These are phyloP conservation scores for Cladopsammia gracilis DNA, from an alignment of 64 coral and sea anemone genomes.

Conservation along the genomic window DNA sequence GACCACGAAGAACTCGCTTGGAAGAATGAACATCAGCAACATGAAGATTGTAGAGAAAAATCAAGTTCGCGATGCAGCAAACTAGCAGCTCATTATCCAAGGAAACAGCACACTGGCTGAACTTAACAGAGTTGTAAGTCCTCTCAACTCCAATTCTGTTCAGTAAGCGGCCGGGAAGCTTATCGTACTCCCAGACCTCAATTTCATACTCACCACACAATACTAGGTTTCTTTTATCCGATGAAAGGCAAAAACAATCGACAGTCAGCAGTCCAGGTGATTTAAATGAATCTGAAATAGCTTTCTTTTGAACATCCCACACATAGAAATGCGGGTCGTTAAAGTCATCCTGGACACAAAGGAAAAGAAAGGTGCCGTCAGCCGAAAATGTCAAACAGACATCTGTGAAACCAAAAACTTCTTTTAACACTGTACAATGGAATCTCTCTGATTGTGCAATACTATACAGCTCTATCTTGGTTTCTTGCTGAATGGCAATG, in stretches of 20 bases:
- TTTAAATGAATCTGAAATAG: too few relatives aligned
- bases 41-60: slow-evolving; percentile 4
- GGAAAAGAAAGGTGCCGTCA: not conserved
- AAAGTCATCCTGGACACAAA: not conserved
- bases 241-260: not conserved
- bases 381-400: not conserved
- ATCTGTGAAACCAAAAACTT: too few relatives aligned
- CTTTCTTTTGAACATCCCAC: not conserved
- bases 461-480: not conserved
- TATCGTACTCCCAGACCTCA: not conserved
- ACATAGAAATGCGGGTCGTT: not conserved
- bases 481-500: not conserved
- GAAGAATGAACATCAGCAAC: not conserved
- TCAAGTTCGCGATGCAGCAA: slow-evolving; percentile 45
- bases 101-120: slow-evolving; percentile 15
- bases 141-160: not conserved
- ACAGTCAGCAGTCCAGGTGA: not conserved
- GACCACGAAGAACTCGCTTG: slow-evolving; percentile 8
- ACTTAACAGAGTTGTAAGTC: not conserved
- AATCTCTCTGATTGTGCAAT: not conserved
- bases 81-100: slow-evolving; percentile 5
- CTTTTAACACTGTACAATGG: not conserved
- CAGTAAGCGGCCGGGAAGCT: not conserved
- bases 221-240: not conserved
- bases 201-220: not conserved